Conservation (phyloP, 2,797 vertebrate genomes). For the Eospalax fontanierii region DNA sequence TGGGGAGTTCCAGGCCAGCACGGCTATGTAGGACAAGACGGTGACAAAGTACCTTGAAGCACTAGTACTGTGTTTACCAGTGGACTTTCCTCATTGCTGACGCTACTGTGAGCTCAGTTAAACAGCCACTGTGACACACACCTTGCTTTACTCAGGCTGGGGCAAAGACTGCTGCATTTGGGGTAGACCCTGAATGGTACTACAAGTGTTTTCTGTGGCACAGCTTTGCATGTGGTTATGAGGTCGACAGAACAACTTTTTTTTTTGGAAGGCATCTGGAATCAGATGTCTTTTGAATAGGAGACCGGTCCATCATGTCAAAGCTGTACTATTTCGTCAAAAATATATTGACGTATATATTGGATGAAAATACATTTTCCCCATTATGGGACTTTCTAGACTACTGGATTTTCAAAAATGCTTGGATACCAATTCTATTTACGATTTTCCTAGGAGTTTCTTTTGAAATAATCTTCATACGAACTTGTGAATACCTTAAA, state of each 20-base stretch:
- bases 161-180: not conserved
- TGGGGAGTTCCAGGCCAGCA: not conserved
- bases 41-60: too few relatives aligned
- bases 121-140: conserved; percentile 76
- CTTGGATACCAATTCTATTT: conserved; percentile 69
- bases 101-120: conserved; percentile 67
- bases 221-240: not conserved
- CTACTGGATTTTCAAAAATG: conserved; percentile 69
- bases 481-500: conserved; percentile 58
- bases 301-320: conserved; percentile 16
- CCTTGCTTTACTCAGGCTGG: not conserved
- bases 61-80: too few relatives aligned
- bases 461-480: conserved; percentile 74
- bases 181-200: not conserved
- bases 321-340: conserved; percentile 54
- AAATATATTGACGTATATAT: not conserved
- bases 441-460: conserved; percentile 72
- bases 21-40: not conserved
- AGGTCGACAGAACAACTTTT: conserved; percentile 33
- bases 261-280: not conserved
- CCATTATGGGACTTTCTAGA: conserved; percentile 56
- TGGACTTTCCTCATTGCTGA: conserved; percentile 1
- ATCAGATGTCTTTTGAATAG: conserved; percentile 51
- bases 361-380: conserved; percentile 42
- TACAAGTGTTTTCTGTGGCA: not conserved